These are phyloP conservation scores for Nettapus auritus DNA, from an alignment of 2,113 vertebrate genomes.

Conservation along the genomic window DNA sequence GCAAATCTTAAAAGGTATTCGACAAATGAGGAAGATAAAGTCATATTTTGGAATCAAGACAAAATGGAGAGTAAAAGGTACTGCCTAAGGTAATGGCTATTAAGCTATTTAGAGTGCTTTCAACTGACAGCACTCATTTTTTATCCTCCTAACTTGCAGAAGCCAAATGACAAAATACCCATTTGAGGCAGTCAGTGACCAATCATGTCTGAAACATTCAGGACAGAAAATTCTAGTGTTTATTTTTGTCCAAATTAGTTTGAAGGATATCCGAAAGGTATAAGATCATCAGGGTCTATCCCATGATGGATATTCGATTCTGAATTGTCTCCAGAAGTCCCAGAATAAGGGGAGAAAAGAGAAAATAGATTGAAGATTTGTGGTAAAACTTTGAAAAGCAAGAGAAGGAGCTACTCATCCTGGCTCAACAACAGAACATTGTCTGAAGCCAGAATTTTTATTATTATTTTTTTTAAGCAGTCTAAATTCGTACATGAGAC, in stretches of 20 bases:
- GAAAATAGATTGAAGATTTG: not conserved
- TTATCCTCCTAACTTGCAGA: conserved; percentile 21
- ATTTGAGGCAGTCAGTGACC: conserved; percentile 24
- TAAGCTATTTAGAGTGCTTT: conserved; percentile 34
- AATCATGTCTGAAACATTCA: conserved; percentile 17
- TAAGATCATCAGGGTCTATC: not conserved
- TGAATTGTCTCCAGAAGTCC: not conserved
- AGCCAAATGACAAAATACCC: conserved; percentile 35
- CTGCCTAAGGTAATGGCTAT: conserved; percentile 37
- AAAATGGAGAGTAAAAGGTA: conserved; percentile 32
- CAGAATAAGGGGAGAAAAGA: not conserved
- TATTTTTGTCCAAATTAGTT: conserved; percentile 17
- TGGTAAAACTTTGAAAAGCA: not conserved
- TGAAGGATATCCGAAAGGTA: not conserved
- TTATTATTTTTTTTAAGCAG: not conserved
- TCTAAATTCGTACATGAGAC: not conserved
- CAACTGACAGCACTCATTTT: conserved; percentile 15
- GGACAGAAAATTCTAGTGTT: conserved; percentile 2
- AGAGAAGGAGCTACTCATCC: not conserved
- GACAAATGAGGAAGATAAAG: not conserved
- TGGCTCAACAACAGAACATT: not conserved
- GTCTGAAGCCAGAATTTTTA: not conserved
- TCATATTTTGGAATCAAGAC: conserved; percentile 29
- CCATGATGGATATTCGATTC: not conserved
- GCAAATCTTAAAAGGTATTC: not conserved